Percentiles rank a stretch among this genome's conserved stretches.
These are phyloP conservation scores for Callyntrura guangdongensis DNA, from an alignment of 2,888 invertebrate genomes.

Conservation along the genomic window DNA sequence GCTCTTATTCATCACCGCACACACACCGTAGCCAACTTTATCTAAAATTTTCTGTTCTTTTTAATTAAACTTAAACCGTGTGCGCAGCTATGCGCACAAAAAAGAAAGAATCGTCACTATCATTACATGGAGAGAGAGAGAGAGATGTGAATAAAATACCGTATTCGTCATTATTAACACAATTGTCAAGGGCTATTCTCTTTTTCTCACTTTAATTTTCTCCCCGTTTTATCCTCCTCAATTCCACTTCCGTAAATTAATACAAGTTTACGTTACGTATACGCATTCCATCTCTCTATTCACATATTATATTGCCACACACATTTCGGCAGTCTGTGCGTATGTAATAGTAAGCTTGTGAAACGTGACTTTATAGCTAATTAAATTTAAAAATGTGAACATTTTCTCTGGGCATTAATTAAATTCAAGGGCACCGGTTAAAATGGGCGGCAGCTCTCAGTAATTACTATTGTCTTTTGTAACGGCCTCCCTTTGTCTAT, in stretches of 20 bases:
- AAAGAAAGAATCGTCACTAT: too few species aligned
- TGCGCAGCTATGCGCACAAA: background rate
- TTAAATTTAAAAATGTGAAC: too few species aligned
- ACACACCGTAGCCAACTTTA: background rate
- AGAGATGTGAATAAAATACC: constrained; percentile 45
- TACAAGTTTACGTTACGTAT: background rate
- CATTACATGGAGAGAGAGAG: background rate
- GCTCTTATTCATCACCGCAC: constrained; percentile 7
- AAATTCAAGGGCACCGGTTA: background rate
- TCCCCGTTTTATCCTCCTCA: background rate
- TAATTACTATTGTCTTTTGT: too few species aligned
- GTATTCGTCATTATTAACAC: constrained; percentile 47
- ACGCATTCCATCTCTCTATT: too few species aligned
- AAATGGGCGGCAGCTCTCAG: background rate
- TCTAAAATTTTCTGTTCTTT: constrained; percentile 17
- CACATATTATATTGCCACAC: too few species aligned
- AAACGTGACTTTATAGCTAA: too few species aligned
- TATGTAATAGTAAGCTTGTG: too few species aligned
- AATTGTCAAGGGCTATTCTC: background rate
- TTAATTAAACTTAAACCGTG: constrained; percentile 49
- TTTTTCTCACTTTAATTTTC: constrained; percentile 37
- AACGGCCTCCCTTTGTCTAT: too few species aligned
- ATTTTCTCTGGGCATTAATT: too few species aligned
- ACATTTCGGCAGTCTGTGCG: too few species aligned
- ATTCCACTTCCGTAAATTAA: constrained; percentile 23